Evolutionary conservation across 2,888 invertebrate species (phyloP), one percentile per base, ranked within the genome.

Genomic region (Mythimna vitellina): DNA sequence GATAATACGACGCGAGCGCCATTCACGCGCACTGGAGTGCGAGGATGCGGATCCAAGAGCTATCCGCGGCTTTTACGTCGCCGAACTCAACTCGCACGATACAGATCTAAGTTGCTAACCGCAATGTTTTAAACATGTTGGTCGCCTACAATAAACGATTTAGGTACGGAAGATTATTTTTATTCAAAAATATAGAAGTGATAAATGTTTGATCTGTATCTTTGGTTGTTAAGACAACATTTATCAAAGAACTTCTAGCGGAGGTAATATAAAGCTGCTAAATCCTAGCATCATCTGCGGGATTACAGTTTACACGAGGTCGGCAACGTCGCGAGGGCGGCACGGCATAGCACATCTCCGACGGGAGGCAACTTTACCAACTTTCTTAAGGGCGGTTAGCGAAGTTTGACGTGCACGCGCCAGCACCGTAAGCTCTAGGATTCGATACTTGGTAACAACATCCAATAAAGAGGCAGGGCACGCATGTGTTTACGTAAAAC

Each of bases 341-440:
- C 79, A 81, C 89, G 90, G 92, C 90, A 91, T 91, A 92, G 93
- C 93, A 92, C 92, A 93, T 93, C 93, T 93, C 91, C 91, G 90
- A 91, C 91, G 92, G 92, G 93, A 94, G 93, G 90, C 90, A 94
- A 96, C 94, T 95, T 95, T 89, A 83, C 88, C 92, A 96, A 96
- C 92, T 96, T 95, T 95, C 94, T 93, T 95, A 94, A 95, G 94
- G 94, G 93, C 93, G 94, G 95, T 95, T 95, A 92, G 92, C 91
- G 89, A 95, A 96, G 94, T 96, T 96, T 93, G 95, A 94, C 95
- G 93, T 94, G 93, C 94, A 93, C 94, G 93, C 93, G 93, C 93
- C 92, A 87, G 89, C 91, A 92, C 92, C 92, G 92, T 95, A 95
- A 96, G 94, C 95, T 93, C 89, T 87, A 90, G 94, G 95, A 93